These are phyloP conservation scores for Fregata magnificens DNA, from an alignment of 2,113 vertebrate species.

Conservation along the genomic window DNA sequence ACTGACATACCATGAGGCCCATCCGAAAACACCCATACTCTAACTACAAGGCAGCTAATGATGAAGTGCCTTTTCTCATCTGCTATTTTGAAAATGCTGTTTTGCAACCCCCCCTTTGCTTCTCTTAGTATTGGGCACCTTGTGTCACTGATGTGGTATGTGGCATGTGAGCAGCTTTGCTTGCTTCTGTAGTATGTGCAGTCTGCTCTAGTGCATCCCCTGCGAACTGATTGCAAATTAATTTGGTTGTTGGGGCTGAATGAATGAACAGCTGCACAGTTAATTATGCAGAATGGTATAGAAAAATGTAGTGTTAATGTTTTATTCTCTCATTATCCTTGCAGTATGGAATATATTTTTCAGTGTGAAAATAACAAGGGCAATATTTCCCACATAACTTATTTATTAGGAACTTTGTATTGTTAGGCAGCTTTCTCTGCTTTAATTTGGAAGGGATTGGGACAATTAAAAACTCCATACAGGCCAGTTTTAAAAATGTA, in stretches of 20 bases:
- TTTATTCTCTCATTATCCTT: conserved; percentile 47
- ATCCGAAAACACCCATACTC: accelerated
- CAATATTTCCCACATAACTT: conserved; percentile 6
- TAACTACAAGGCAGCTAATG: not conserved
- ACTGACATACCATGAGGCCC: not conserved
- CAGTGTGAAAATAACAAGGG: conserved; percentile 31
- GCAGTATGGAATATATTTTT: conserved; percentile 33
- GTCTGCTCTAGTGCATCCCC: not conserved
- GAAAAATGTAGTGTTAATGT: conserved; percentile 47
- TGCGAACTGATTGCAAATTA: conserved; percentile 5
- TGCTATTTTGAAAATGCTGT: not conserved
- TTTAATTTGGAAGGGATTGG: not conserved
- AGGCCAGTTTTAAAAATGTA: not conserved
- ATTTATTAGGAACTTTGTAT: not conserved
- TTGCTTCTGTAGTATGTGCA: not conserved
- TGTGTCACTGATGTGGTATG: not conserved
- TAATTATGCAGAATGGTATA: conserved; percentile 65
- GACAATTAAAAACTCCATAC: not conserved
- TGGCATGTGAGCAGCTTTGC: not conserved
- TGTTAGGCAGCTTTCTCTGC: not conserved
- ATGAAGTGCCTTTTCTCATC: not conserved
- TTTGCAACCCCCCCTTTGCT: not conserved
- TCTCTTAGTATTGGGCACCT: not conserved
- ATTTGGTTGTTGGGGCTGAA: conserved; percentile 16
- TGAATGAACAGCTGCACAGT: conserved; percentile 42